Evolutionary conservation across 2,113 vertebrate species (phyloP).

Genomic region (Muscicapa adusta): DNA sequence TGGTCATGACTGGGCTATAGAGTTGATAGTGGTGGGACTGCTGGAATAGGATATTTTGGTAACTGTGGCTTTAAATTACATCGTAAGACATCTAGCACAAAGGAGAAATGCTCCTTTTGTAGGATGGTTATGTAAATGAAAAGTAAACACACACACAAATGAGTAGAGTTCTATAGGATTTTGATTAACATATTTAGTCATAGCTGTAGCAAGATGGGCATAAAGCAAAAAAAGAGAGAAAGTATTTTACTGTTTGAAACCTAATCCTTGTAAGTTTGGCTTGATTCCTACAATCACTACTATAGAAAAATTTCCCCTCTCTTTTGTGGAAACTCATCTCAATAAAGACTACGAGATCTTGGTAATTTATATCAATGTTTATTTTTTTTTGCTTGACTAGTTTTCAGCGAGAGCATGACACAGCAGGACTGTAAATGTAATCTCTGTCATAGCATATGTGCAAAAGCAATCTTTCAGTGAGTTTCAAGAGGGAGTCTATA

Average conservation of each 20-base stretch:
- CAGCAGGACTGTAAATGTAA: not conserved
- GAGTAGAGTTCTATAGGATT: slow-evolving; percentile 8
- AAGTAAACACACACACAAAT: slow-evolving; percentile 22
- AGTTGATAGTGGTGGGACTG: not conserved
- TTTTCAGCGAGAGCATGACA: not conserved
- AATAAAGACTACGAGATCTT: not conserved
- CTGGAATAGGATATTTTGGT: not conserved
- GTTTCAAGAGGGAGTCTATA: not conserved
- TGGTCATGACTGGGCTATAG: not conserved
- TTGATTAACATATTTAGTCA: slow-evolving; percentile 26
- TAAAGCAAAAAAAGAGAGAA: not conserved
- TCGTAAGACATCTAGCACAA: not conserved
- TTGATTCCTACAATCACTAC: not conserved
- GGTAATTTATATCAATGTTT: not conserved
- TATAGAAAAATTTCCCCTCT: not conserved
- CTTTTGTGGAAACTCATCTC: slow-evolving; percentile 1
- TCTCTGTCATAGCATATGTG: not conserved
- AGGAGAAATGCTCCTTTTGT: slow-evolving; percentile 8
- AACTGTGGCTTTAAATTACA: slow-evolving; percentile 10
- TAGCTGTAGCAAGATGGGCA: not conserved
- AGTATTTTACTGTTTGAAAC: not conserved
- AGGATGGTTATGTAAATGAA: slow-evolving; percentile 11
- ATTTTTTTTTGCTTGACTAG: not conserved
- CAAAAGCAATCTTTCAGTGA: not conserved
- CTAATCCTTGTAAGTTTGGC: not conserved